A percentile compares a stretch with the other conserved stretches of the same genome.
phyloP scores from a whole-genome alignment of 2,797 vertebrate genomes.

The Lindbergichthys nudifrons region DNA sequence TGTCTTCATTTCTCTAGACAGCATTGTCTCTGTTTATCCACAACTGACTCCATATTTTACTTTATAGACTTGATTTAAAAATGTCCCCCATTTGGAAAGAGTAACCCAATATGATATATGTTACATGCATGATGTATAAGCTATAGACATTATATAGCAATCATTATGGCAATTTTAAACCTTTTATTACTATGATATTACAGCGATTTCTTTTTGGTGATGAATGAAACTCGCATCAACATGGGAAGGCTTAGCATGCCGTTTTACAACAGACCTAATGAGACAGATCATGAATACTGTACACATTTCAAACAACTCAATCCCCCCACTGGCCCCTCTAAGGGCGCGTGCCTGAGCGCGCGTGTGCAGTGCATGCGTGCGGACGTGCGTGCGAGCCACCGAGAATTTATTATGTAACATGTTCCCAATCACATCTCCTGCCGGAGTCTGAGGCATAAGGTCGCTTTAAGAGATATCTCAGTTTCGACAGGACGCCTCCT shows the following conservation, averaged over 20 bases:
- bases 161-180: neutral
- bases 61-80: conserved; percentile 5
- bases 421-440: conserved; percentile 70
- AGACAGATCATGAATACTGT: conserved; percentile 16
- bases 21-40: neutral
- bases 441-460: conserved; percentile 58
- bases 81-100: neutral
- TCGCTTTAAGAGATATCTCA: conserved; percentile 66
- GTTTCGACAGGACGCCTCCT: conserved; percentile 56
- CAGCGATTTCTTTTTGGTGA: conserved; percentile 9
- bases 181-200: conserved; percentile 16
- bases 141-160: neutral
- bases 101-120: neutral
- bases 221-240: conserved; percentile 14
- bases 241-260: neutral
- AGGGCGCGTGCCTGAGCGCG: conserved; percentile 23
- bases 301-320: conserved; percentile 38
- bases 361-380: neutral
- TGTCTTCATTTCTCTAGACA: neutral
- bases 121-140: neutral
- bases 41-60: neutral
- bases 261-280: conserved; percentile 1
- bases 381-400: conserved; percentile 36
- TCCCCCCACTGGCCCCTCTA: conserved; percentile 26
- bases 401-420: conserved; percentile 77